Percentiles rank a stretch among this genome's conserved stretches.
These are phyloP conservation scores for Poeciliopsis turneri DNA, from an alignment of 2,797 vertebrate genomes.

Conservation along the genomic window DNA sequence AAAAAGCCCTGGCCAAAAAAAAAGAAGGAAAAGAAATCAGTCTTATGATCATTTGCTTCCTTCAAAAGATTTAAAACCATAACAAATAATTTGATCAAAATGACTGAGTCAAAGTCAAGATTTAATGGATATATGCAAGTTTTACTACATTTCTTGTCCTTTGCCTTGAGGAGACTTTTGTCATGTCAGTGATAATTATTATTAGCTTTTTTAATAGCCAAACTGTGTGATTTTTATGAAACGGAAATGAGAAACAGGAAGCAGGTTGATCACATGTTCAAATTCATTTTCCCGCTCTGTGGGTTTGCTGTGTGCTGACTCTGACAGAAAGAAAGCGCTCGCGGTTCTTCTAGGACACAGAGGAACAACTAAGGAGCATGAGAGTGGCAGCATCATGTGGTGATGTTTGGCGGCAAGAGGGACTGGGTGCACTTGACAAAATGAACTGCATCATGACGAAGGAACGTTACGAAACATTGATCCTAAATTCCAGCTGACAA, in stretches of 20 bases:
- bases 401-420: not conserved
- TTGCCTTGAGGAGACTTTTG: not conserved
- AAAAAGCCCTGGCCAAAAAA: not conserved
- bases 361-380: no score
- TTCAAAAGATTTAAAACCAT: not conserved
- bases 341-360: conserved; percentile 58
- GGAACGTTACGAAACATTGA: no score
- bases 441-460: not conserved
- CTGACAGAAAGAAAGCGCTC: conserved; percentile 46
- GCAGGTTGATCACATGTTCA: not conserved
- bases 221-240: not conserved
- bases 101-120: not conserved
- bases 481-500: not conserved
- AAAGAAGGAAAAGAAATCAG: not conserved
- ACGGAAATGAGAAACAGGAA: not conserved
- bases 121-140: not conserved
- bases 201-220: not conserved
- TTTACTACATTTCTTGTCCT: not conserved
- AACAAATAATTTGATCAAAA: not conserved
- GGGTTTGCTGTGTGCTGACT: conserved; percentile 29
- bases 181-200: not conserved
- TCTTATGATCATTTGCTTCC: not conserved
- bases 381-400: not conserved
- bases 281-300: not conserved
- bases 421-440: not conserved